A percentile compares a stretch with the other conserved stretches of the same genome.
Evolutionary conservation across 2,888 invertebrate species (phyloP).

Genomic region (Tetramorium bicarinatum): DNA sequence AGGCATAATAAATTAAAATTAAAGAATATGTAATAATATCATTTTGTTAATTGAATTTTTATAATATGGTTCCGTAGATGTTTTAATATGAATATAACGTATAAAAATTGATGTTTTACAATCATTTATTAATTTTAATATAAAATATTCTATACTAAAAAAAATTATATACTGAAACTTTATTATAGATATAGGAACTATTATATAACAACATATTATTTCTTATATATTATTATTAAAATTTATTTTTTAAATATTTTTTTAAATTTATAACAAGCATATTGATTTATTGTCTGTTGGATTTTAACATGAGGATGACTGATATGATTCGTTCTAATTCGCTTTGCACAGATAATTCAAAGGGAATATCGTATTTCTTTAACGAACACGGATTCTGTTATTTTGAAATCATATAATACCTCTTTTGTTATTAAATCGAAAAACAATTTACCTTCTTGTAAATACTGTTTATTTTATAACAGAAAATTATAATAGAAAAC

Average conservation of each 20-base stretch:
- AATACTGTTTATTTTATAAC: not conserved
- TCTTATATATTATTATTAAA: not conserved
- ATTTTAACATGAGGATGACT: not conserved
- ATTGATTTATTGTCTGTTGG: not conserved
- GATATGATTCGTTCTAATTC: not conserved
- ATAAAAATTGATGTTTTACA: not conserved
- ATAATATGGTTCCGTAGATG: not conserved
- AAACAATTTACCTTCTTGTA: not conserved
- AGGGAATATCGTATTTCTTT: slow-evolving; percentile 10
- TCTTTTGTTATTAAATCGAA: not conserved
- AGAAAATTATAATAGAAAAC: not conserved
- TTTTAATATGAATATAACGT: not conserved
- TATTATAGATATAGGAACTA: not conserved
- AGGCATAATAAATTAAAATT: not conserved
- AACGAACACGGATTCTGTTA: not conserved
- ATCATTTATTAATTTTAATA: not conserved
- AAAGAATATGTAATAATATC: not conserved
- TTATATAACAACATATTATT: not conserved
- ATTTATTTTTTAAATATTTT: not conserved
- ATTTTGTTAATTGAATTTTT: not conserved
- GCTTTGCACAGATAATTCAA: not conserved
- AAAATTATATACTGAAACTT: not conserved
- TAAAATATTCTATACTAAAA: not conserved
- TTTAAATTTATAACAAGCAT: not conserved
- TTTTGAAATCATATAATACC: not conserved